Conservation (phyloP, 2,113 vertebrate genomes). For the Stictonetta naevosa region DNA sequence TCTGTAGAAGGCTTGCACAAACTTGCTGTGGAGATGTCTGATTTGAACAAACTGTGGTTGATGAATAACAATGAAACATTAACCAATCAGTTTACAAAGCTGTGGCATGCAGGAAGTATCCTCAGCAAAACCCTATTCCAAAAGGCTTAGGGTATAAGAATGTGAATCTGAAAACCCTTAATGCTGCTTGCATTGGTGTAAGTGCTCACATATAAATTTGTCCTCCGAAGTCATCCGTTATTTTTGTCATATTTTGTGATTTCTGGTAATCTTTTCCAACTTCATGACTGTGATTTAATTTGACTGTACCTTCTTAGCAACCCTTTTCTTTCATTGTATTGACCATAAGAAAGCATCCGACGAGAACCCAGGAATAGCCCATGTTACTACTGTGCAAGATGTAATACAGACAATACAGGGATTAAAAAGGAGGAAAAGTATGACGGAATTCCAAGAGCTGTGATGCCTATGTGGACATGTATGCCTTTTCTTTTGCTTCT, state of each 20-base stretch:
- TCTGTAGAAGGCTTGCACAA: neutral
- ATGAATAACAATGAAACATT: rapidly evolving
- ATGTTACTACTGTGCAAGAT: neutral
- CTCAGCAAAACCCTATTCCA: neutral
- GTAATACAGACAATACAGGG: no score
- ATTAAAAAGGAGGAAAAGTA: neutral
- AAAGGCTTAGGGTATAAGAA: neutral
- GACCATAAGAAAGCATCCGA: neutral
- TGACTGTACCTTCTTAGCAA: neutral
- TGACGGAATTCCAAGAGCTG: neutral
- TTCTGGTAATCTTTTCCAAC: neutral
- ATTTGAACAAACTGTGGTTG: rapidly evolving
- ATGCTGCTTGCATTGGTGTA: neutral
- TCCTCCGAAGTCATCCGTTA: neutral
- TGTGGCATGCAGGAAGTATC: rapidly evolving
- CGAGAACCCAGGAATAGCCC: neutral
- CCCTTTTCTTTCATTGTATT: neutral
- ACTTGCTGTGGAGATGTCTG: neutral
- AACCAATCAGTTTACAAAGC: rapidly evolving
- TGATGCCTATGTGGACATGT: neutral
- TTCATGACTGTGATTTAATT: neutral
- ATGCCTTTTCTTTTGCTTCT: neutral
- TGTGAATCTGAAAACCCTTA: neutral
- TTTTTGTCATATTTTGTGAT: neutral
- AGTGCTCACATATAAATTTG: neutral